Evolutionary conservation across 2,113 vertebrate species (phyloP), one percentile per base, ranked within the genome.

Genomic region (Salvelinus alpinus): DNA sequence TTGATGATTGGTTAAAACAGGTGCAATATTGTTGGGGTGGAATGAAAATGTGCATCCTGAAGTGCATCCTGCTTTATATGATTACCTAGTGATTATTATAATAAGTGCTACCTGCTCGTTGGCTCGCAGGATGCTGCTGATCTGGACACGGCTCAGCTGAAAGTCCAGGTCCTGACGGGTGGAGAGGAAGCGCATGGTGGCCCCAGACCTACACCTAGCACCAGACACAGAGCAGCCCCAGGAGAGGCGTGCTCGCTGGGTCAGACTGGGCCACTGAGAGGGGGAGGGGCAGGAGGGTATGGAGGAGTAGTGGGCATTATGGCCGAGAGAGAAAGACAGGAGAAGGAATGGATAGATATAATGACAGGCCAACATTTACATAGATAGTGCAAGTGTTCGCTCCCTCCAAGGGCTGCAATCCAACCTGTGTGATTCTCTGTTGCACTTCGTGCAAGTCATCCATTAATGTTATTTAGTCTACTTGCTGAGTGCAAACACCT

Each of bases 111-210:
- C 91, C 87, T 95, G 93, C 67, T 99, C 97, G 0, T 95, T 92
- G 0, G 93, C 92, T 69, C 94, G 83, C 57, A 99, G 92, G 3
- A 97, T 83, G 60, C 90, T 89, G 24, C 95, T 94, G 71, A 98
- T 93, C 81, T 98, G 96, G 0, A 94, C 84, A 0, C 87, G 92
- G 73, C 88, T 94, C 24, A 96, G 75, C 72, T 95, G 95, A 75
- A 96, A 94, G 62, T 95, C 92, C 14, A 96, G 86, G 34, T 95
- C 92, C 93, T 89, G 80, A 34, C 89, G 93, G 0, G 95, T 88
- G 3, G 92, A 87, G 67, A 85, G 65, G 31, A 38, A 65, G 54
- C 83, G 68, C 29, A 71, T n/a, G 75, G 72, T 51, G 72, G 67
- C 64, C 47, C 64, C 38, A 5, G 9, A 73, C 66, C 65, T 47